Evolutionary conservation across 2,113 vertebrate genomes (phyloP).

Genomic region (Fregetta grallaria): DNA sequence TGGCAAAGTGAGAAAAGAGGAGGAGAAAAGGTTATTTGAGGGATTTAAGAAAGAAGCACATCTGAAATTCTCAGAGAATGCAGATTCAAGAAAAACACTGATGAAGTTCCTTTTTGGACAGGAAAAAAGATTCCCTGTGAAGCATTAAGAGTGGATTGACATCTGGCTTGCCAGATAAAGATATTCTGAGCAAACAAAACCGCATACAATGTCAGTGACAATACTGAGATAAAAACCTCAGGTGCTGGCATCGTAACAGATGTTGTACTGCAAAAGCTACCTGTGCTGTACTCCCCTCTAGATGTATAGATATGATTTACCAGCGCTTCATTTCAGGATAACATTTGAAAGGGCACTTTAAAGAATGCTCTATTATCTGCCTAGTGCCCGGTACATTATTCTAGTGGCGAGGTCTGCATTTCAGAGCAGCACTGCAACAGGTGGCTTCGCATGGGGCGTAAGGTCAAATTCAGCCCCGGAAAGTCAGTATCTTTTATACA

Average conservation of each 20-base stretch:
- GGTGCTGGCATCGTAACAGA: background rate
- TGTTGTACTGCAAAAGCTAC: background rate
- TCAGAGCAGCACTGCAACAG: background rate
- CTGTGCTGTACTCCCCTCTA: background rate
- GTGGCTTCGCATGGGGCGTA: fast-evolving
- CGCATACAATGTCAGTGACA: background rate
- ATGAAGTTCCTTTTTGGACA: slow-evolving; percentile 38
- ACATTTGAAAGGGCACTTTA: background rate
- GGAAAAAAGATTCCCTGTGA: background rate
- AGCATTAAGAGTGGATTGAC: slow-evolving; percentile 22
- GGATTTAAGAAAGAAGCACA: slow-evolving; percentile 15
- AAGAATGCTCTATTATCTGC: background rate
- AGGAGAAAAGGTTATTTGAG: slow-evolving; percentile 8
- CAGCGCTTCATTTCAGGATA: background rate
- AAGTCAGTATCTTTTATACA: background rate
- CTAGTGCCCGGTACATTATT: background rate
- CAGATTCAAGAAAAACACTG: slow-evolving; percentile 31
- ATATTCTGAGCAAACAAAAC: slow-evolving; percentile 35
- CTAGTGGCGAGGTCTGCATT: background rate
- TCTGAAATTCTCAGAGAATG: background rate
- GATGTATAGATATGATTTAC: background rate
- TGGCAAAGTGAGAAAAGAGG: background rate
- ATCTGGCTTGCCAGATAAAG: slow-evolving; percentile 47
- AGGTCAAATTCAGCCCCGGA: background rate
- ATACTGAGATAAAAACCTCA: background rate